A percentile compares a stretch with the other conserved stretches of the same genome.
These are phyloP conservation scores for Leucania comma DNA, from an alignment of 2,888 invertebrate genomes.

Conservation along the genomic window DNA sequence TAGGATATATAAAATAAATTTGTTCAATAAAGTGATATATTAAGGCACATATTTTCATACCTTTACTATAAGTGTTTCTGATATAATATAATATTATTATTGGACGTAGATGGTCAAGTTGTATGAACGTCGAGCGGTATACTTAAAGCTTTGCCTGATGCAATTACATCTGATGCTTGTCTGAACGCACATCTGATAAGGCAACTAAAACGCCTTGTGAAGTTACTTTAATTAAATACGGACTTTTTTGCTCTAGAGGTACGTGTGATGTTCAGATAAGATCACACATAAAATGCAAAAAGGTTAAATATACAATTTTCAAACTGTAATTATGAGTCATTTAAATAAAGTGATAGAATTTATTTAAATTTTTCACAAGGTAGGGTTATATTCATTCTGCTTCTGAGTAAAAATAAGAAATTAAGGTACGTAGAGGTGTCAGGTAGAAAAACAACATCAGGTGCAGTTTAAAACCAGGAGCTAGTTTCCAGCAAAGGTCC, in stretches of 20 bases:
- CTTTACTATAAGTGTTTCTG: not conserved
- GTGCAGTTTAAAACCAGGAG: conserved; percentile 72
- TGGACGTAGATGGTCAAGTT: conserved; percentile 42
- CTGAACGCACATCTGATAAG: conserved; percentile 85
- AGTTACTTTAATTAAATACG: conserved; percentile 86
- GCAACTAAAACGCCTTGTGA: conserved; percentile 78
- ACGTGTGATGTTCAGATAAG: conserved; percentile 72
- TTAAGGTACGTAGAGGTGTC: not conserved
- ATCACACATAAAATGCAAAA: conserved; percentile 74
- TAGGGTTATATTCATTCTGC: not conserved
- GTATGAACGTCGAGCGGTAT: conserved; percentile 78
- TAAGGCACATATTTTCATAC: not conserved
- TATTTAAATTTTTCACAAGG: conserved; percentile 34
- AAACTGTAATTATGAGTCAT: conserved; percentile 75
- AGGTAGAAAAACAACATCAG: conserved; percentile 70
- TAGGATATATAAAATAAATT: conserved; percentile 1
- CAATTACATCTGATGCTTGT: conserved; percentile 87
- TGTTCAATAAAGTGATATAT: not conserved
- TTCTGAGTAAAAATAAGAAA: conserved; percentile 12
- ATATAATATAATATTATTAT: conserved; percentile 31
- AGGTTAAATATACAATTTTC: conserved; percentile 71
- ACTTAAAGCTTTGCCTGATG: conserved; percentile 79
- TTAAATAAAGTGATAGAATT: conserved; percentile 69
- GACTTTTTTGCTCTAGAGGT: conserved; percentile 76
- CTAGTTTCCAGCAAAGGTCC: conserved; percentile 75